Conservation (phyloP, 2,797 vertebrate genomes). For the Melanotaenia parkinsoni region DNA sequence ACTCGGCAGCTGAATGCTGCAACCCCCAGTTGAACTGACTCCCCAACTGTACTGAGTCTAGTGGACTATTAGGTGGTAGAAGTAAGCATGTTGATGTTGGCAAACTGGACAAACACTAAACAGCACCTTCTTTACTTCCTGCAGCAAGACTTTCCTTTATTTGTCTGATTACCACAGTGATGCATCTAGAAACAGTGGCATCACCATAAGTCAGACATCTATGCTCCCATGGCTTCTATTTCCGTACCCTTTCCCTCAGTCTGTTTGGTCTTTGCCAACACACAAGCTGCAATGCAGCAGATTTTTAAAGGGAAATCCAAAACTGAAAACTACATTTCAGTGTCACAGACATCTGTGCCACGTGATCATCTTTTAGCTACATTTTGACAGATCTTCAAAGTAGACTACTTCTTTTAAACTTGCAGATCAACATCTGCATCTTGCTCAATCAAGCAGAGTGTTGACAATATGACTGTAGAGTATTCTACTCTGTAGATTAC, state of each 20-base stretch:
- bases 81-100: too few relatives aligned
- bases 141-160: neutral
- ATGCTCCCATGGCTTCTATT: neutral
- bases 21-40: too few relatives aligned
- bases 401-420: too few relatives aligned
- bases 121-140: neutral
- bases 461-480: too few relatives aligned
- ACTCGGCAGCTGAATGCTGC: too few relatives aligned
- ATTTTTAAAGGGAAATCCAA: conserved; percentile 65
- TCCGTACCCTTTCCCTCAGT: conserved; percentile 15
- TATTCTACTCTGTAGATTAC: neutral
- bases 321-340: conserved; percentile 58
- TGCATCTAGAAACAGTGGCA: neutral
- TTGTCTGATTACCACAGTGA: neutral
- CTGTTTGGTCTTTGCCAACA: conserved; percentile 34
- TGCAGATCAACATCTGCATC: too few relatives aligned
- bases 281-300: conserved; percentile 41
- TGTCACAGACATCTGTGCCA: conserved; percentile 33
- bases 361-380: conserved; percentile 44
- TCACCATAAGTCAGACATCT: neutral
- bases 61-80: too few relatives aligned
- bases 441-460: too few relatives aligned
- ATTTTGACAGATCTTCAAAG: conserved; percentile 12
- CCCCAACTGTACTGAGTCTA: too few relatives aligned
- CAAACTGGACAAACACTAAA: too few relatives aligned